A percentile compares a stretch with the other conserved stretches of the same genome.
These are phyloP conservation scores for Opisthocomus hoazin DNA, from an alignment of 2,113 vertebrate genomes.

Conservation along the genomic window DNA sequence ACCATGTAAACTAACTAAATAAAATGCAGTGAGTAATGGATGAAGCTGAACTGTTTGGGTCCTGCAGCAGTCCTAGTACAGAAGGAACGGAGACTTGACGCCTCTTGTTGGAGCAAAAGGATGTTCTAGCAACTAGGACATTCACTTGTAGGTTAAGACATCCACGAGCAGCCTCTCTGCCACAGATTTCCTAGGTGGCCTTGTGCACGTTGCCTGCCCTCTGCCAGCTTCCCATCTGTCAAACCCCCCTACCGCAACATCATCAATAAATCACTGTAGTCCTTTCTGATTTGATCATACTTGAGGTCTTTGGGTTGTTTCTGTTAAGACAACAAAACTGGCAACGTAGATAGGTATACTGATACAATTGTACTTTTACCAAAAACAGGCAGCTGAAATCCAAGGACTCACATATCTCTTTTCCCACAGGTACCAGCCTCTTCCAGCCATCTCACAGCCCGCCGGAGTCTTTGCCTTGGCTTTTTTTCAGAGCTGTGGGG, in stretches of 20 bases:
- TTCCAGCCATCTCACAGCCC: background rate
- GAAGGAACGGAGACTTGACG: background rate
- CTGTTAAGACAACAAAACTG: background rate
- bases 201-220: background rate
- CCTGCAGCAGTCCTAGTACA: background rate
- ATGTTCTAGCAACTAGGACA: background rate
- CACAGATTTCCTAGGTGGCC: background rate
- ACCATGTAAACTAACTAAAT: background rate
- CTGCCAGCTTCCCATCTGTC: background rate
- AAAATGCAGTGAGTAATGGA: background rate
- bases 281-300: background rate
- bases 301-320: background rate
- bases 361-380: background rate
- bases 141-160: background rate
- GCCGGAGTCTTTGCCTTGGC: background rate
- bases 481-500: background rate
- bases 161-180: background rate
- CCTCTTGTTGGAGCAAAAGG: background rate
- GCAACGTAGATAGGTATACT: background rate
- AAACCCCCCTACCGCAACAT: background rate
- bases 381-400: background rate
- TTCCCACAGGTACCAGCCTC: background rate
- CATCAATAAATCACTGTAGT: background rate
- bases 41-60: background rate
- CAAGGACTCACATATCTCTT: background rate